A percentile compares a stretch with the other conserved stretches of the same genome.
Evolutionary conservation across 2,113 vertebrate genomes (phyloP).

Genomic region (Phylloscopus trochilus): DNA sequence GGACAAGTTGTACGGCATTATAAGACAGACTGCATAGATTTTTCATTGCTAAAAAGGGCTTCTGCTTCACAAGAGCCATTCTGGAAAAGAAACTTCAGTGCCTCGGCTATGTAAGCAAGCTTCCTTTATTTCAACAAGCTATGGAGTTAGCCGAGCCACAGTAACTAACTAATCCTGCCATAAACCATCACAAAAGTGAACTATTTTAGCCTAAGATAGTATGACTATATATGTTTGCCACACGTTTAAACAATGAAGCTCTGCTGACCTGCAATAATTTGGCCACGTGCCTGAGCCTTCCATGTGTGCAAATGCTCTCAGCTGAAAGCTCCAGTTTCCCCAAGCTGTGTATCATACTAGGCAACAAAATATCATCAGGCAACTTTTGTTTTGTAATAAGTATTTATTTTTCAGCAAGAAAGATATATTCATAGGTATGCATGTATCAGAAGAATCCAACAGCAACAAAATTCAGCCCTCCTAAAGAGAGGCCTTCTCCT

Average conservation of each 20-base stretch:
- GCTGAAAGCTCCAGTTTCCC: background rate
- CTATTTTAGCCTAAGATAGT: background rate
- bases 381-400: background rate
- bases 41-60: background rate
- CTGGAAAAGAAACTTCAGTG: background rate
- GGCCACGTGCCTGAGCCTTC: background rate
- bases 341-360: background rate
- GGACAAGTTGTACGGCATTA: background rate
- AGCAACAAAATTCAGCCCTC: background rate
- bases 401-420: background rate
- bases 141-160: background rate
- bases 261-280: background rate
- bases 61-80: background rate
- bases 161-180: background rate
- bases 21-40: background rate
- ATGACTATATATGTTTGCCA: background rate
- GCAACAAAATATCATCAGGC: background rate
- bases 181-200: background rate
- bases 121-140: conserved; percentile 1
- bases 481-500: background rate
- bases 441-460: background rate
- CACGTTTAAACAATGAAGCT: background rate
- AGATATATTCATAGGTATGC: background rate
- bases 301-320: rapidly evolving
- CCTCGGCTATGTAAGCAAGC: background rate